phyloP scores from a whole-genome alignment of 2,113 vertebrate species.

The Chauna torquata region DNA sequence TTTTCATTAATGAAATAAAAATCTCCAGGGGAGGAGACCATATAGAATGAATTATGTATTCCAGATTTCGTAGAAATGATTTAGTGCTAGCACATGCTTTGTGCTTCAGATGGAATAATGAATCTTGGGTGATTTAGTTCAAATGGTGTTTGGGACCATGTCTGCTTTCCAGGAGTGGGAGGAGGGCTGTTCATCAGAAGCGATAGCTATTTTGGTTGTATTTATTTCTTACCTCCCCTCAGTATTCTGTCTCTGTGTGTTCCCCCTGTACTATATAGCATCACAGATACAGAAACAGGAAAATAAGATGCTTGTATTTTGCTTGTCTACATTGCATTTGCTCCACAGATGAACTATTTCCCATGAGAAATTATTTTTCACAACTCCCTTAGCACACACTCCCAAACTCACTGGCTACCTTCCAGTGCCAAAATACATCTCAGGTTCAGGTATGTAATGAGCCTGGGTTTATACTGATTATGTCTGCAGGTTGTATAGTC shows the following conservation, averaged over 20 bases:
- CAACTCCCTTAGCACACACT: background rate
- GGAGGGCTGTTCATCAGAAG: background rate
- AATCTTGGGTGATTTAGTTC: conserved; percentile 4
- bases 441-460: background rate
- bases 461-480: background rate
- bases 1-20: conserved; percentile 65
- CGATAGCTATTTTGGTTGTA: background rate
- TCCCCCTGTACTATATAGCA: background rate
- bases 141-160: background rate
- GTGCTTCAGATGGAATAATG: conserved; percentile 1
- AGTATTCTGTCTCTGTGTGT: background rate
- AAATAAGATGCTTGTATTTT: background rate
- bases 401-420: background rate
- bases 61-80: conserved; percentile 45
- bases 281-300: background rate
- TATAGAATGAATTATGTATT: conserved; percentile 33
- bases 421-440: background rate
- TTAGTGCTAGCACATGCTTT: conserved; percentile 34
- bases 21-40: background rate
- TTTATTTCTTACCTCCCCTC: background rate
- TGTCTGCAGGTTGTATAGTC: background rate
- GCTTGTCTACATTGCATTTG: background rate
- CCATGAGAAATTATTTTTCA: background rate
- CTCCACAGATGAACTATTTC: background rate
- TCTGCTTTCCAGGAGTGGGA: background rate